Evolutionary conservation across 2,888 invertebrate genomes (phyloP).

Genomic region (Nineta flava): DNA sequence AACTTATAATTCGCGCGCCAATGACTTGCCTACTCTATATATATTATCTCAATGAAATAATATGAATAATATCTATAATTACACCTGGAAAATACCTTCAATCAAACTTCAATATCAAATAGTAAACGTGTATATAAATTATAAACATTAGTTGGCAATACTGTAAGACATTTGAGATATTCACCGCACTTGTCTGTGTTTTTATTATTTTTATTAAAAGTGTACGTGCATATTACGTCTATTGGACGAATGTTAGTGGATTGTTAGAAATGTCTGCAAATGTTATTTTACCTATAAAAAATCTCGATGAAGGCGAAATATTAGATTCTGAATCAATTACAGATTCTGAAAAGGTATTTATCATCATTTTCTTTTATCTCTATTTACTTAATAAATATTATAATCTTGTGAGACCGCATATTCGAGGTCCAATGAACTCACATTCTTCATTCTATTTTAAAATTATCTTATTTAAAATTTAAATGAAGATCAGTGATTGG

Average conservation of each 20-base stretch:
- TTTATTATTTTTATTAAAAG: too few relatives aligned
- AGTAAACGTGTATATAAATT: too few relatives aligned
- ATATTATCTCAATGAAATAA: too few relatives aligned
- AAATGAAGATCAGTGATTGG: background rate
- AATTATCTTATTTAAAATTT: background rate
- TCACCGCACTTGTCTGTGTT: too few relatives aligned
- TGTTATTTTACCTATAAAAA: background rate
- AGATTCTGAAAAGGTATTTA: slow-evolving; percentile 3
- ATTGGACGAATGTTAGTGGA: background rate
- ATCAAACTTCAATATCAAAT: too few relatives aligned
- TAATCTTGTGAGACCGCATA: background rate
- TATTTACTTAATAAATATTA: background rate
- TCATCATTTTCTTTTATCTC: background rate
- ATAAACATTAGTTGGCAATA: too few relatives aligned
- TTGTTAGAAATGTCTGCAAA: background rate
- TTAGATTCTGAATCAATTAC: slow-evolving; percentile 1
- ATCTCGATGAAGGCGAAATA: background rate
- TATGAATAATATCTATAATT: too few relatives aligned
- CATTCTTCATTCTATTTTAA: background rate
- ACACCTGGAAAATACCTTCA: too few relatives aligned
- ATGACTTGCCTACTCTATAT: too few relatives aligned
- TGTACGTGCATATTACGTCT: too few relatives aligned
- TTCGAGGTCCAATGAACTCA: background rate
- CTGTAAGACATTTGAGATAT: too few relatives aligned
- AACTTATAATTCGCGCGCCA: too few relatives aligned